Evolutionary conservation across 2,113 vertebrate species (phyloP), one percentile per base, ranked within the genome.

Genomic region (Microcebus ravelobensis): DNA sequence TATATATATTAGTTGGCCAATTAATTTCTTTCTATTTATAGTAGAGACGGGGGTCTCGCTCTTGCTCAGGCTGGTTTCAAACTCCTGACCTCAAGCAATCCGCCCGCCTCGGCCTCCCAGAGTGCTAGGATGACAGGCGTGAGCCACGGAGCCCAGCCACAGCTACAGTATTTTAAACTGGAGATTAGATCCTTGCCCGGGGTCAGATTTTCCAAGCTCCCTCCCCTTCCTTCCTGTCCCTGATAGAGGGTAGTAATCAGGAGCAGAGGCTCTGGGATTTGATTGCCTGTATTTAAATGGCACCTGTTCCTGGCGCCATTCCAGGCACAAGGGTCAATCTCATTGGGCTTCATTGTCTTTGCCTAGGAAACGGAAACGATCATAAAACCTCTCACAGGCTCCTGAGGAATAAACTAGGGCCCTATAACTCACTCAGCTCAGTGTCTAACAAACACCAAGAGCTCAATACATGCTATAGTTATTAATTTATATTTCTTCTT

Each of bases 371-470:
- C 17, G 3, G 21, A 13, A 84, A 42, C 20, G 65, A 55, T 95
- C 63, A 67, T 25, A 48, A 90, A 55, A 50, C 29, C 27, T 85
- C 42, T 50, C 68, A 57, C 4, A 87, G 3, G n/a, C 15, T 57
- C 63, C 36, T 76, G 36, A 91, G 21, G 20, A 52, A 70, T 83
- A 95, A 86, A 39, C 25, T 59, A 79, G 42, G 86, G n/a, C 13
- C 25, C 25, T 52, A 27, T 29, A 55, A 25, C 14, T 3, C 31
- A 34, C 9, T 65, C n/a, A 85, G 21, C 23, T 79, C 27, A 25
- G 17, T 48, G 7, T 23, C 23, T n/a, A 20, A 18, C 39, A 89
- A 57, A 25, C 39, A 79, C 59, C 23, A 61, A 71, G 8, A 45
- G 12, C 21, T 87, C 50, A 84, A 42, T 59, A 39, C 14, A 42